Evolutionary conservation across 2,113 vertebrate genomes (phyloP), one percentile per base, ranked within the genome.

Genomic region (Ceyx margarethae): DNA sequence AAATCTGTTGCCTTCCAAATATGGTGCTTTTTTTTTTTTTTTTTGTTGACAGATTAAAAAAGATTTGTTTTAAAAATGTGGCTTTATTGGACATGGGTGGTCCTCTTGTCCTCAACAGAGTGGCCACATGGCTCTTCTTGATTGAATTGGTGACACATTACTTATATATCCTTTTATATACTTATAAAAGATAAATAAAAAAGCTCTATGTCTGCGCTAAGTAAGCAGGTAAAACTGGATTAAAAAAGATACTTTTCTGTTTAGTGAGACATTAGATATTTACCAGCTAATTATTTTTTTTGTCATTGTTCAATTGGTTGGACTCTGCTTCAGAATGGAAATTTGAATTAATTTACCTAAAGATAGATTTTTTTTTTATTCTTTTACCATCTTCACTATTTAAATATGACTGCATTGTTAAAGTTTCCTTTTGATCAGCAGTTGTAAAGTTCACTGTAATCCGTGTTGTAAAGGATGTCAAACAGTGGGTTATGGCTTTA

Each of bases 131-230:
- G 33, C 50, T 87, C 8, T 25, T 65, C 35, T 23, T 85, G 8
- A 2, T 76, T 54, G 5, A 0, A 0, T 75, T 56, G 17, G 15
- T 72, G 57, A 16, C 19, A 23, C 1, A 3, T 54, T 60, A 69
- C 12, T 84, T 92, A 31, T 5, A 37, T 37, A 37, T 37, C 37
- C 37, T 37, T 37, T 37, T 37, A 37, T 37, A 37, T 60, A 69
- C 12, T 84, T 92, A 31, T 5, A 46, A 81, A 56, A 62, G 67
- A 72, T 60, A 65, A 14, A 46, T 23, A 13, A 62, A 66, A 73
- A 80, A 61, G 10, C 12, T 80, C 3, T 3, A 1, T 33, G 5
- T 43, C 51, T 81, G 7, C n/a, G 50, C n/a, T 60, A 56, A 86
- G 67, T 21, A 46, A 85, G 37, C 22, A 84, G 37, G 13, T 60